Base-by-base conservation (phyloP, 2,888 invertebrate species). In the Hirtodrosophila trivittata region DNA sequence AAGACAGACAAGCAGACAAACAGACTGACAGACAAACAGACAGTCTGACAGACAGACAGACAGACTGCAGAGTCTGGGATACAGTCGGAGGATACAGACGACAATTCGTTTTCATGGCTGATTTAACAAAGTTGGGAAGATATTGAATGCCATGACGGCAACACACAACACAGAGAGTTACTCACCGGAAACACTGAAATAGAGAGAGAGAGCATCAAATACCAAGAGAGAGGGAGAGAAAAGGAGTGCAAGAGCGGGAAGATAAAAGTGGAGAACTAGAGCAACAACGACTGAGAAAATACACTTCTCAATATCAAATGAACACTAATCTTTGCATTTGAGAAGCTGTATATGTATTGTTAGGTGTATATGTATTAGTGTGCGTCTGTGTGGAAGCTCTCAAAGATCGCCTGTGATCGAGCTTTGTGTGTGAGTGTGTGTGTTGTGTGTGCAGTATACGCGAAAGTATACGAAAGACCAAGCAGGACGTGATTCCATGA, bases 51-150 rank as follows among this genome's bases (percentile, higher is more conserved):
- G n/a, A 12, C 7, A 9, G 35, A 16, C 16, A 10, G 13, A 18
- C 4, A 14, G 25, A 28, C 7, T 8, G n/a, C 7, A 21, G 21
- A 21, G 18, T 21, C 5, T 21, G 45, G 21, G 25, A 46, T n/a
- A 57, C 32, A 46, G 55, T 13, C 35, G 18, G 56, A 37, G 51
- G 54, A 57, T 51, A 51, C 62, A 59, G 63, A 74, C 78, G 78
- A 80, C 80, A 80, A 80, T 80, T 85, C 80, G 86, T 80, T 80
- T 86, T 80, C 77, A 80, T 80, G 86, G 84, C 84, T 80, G 80
- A 80, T 80, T 80, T 86, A 86, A 86, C 86, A 80, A 72, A 80
- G 69, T 78, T 82, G 65, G 71, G 42, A 58, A 71, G 63, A 66
- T 72, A 66, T 50, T 49, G 65, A 65, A 66, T 64, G 56, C 47